A percentile compares a stretch with the other conserved stretches of the same genome.
Conservation (phyloP, 64 coral and sea anemone species). For the Montipora foliosa region DNA sequence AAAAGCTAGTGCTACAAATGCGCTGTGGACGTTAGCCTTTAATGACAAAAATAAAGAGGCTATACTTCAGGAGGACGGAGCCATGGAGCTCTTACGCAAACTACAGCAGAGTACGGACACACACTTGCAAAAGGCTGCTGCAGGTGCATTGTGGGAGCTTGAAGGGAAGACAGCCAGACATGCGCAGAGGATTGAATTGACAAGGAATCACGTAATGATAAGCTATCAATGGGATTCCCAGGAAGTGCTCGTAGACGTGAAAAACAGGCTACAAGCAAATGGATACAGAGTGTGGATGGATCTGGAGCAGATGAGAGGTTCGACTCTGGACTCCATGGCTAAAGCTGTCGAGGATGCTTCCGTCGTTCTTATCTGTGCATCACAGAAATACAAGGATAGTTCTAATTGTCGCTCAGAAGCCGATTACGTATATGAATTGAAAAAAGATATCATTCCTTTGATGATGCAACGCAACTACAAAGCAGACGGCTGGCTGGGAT, state of each 20-base stretch:
- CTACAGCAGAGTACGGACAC: slow-evolving; percentile 33
- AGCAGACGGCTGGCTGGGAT: no score
- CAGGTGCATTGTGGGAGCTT: slow-evolving; percentile 80
- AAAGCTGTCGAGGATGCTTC: no score
- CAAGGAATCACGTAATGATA: slow-evolving; percentile 77
- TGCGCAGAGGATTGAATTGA: not conserved
- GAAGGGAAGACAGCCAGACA: slow-evolving; percentile 45
- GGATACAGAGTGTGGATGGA: slow-evolving; percentile 85
- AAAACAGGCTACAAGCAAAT: slow-evolving; percentile 55
- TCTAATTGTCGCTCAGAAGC: no score
- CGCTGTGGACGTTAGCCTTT: slow-evolving; percentile 75
- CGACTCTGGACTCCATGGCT: no score
- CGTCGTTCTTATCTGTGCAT: no score
- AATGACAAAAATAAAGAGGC: slow-evolving; percentile 49
- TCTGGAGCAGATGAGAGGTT: slow-evolving; percentile 78
- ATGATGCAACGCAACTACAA: no score
- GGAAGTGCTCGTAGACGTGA: slow-evolving; percentile 49
- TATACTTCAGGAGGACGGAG: slow-evolving; percentile 6
- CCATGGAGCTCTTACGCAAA: not conserved
- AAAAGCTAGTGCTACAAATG: not conserved
- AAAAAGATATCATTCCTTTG: no score
- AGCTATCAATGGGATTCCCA: slow-evolving; percentile 80
- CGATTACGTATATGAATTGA: no score
- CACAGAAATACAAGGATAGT: no score
- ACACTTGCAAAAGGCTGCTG: slow-evolving; percentile 66